These are phyloP conservation scores for Caracal caracal DNA, from an alignment of 2,113 vertebrate genomes.

Conservation along the genomic window DNA sequence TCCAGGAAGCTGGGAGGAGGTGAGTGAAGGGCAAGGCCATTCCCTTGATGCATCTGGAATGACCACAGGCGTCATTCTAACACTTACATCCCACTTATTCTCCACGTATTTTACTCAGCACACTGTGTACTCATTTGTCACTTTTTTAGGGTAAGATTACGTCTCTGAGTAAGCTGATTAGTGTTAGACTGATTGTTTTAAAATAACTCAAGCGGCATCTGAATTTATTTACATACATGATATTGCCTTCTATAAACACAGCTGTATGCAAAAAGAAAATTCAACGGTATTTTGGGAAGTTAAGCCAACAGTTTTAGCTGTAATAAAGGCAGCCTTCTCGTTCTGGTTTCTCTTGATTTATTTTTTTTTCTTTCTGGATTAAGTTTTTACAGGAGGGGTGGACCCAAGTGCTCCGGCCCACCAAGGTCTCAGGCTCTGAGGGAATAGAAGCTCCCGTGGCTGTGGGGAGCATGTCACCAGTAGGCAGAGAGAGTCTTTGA, in stretches of 20 bases:
- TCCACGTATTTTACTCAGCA: slow-evolving; percentile 48
- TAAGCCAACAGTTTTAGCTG: slow-evolving; percentile 86
- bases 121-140: slow-evolving; percentile 80
- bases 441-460: neutral
- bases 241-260: slow-evolving; percentile 90
- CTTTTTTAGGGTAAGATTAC: slow-evolving; percentile 86
- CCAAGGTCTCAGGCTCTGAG: neutral
- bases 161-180: slow-evolving; percentile 89
- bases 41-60: neutral
- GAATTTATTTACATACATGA: slow-evolving; percentile 93
- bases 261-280: slow-evolving; percentile 88
- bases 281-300: slow-evolving; percentile 88
- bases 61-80: neutral
- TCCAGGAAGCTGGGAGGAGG: neutral
- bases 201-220: slow-evolving; percentile 90
- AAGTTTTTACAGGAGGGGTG: slow-evolving; percentile 34
- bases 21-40: rapidly evolving
- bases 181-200: slow-evolving; percentile 90
- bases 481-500: neutral
- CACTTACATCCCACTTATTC: slow-evolving; percentile 54
- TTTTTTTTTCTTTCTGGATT: slow-evolving; percentile 50
- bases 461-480: rapidly evolving
- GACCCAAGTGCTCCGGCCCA: neutral
- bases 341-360: slow-evolving; percentile 62
- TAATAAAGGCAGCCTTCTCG: slow-evolving; percentile 79